phyloP scores from a whole-genome alignment of 2,888 invertebrate species.

The Drosophila kambysellisi region DNA sequence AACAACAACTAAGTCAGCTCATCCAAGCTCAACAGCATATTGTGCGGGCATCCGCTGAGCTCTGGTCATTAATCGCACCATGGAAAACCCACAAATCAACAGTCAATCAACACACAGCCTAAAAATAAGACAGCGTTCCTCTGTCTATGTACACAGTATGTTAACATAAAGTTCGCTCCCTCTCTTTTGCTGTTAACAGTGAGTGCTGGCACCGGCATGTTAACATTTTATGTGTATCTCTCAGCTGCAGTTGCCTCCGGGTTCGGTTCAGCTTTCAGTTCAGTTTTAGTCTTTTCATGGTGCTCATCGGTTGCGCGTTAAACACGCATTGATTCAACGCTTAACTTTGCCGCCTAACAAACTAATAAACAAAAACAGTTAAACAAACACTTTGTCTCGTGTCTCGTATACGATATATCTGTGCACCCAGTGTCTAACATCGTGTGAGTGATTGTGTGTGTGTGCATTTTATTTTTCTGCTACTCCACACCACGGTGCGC shows the following conservation, averaged over 20 bases:
- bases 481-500: slow-evolving; percentile 65
- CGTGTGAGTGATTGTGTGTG: slow-evolving; percentile 30
- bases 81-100: slow-evolving; percentile 71
- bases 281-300: slow-evolving; percentile 68
- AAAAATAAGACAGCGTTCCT: slow-evolving; percentile 6
- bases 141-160: background rate
- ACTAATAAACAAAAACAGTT: slow-evolving; percentile 74
- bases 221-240: slow-evolving; percentile 55
- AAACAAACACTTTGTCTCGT: slow-evolving; percentile 64
- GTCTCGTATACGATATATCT: slow-evolving; percentile 36
- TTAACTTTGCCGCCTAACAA: slow-evolving; percentile 43
- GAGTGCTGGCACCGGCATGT: slow-evolving; percentile 25
- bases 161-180: slow-evolving; percentile 19
- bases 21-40: slow-evolving; percentile 63
- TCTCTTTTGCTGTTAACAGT: slow-evolving; percentile 25
- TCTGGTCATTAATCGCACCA: slow-evolving; percentile 68
- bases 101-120: slow-evolving; percentile 66
- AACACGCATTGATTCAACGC: slow-evolving; percentile 10
- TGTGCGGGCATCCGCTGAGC: slow-evolving; percentile 62
- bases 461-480: slow-evolving; percentile 46
- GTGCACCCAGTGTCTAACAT: slow-evolving; percentile 10
- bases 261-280: slow-evolving; percentile 50
- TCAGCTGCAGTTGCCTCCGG: slow-evolving; percentile 21
- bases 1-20: slow-evolving; percentile 39
- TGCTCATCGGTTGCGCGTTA: slow-evolving; percentile 68